A percentile compares a stretch with the other conserved stretches of the same genome.
These are phyloP conservation scores for Poecile montanus DNA, from an alignment of 2,797 vertebrate species.

Conservation along the genomic window DNA sequence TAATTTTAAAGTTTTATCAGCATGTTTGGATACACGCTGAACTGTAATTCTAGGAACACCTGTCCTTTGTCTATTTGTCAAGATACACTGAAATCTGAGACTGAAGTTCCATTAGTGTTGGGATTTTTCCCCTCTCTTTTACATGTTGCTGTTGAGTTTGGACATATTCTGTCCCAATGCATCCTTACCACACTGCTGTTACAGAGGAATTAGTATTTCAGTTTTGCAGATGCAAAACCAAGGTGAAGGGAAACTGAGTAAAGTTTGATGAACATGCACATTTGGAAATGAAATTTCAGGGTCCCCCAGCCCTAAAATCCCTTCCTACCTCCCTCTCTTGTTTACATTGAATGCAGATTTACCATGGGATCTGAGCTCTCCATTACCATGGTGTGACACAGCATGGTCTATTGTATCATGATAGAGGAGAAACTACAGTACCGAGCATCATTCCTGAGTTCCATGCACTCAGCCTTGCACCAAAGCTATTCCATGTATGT, in stretches of 20 bases:
- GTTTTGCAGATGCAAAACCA: not conserved
- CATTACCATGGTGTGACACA: not conserved
- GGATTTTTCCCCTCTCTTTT: accelerated
- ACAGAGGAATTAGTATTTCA: not conserved
- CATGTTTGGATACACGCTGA: not conserved
- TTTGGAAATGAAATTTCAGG: not conserved
- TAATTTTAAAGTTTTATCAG: not conserved
- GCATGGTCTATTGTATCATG: accelerated
- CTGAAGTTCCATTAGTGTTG: not conserved
- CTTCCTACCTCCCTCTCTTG: not conserved
- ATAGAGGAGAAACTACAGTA: not conserved
- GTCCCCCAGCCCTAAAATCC: not conserved
- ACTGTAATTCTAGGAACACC: not conserved
- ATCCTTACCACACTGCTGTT: not conserved
- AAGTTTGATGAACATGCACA: not conserved
- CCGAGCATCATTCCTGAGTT: not conserved
- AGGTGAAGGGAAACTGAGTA: not conserved
- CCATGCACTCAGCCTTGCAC: not conserved
- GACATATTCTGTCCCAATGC: not conserved
- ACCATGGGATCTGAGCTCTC: not conserved
- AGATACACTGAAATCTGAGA: not conserved
- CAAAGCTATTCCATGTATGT: not conserved
- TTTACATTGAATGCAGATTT: not conserved
- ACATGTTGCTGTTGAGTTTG: not conserved
- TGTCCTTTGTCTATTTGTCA: not conserved